Conservation (phyloP, 2,888 invertebrate genomes). For the Dioctria rufipes region DNA sequence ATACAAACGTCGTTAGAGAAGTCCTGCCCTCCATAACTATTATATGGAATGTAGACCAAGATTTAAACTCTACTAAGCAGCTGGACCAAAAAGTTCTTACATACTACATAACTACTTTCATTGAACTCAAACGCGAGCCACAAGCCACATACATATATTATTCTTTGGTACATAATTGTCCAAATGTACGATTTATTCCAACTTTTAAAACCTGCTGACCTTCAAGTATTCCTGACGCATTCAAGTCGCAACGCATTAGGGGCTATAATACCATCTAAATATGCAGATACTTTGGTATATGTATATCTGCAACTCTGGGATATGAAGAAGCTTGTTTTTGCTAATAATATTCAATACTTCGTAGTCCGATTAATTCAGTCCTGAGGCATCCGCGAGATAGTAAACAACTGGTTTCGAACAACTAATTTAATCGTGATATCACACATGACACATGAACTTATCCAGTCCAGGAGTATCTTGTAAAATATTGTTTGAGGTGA, state of each 20-base stretch:
- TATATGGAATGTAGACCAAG: no score
- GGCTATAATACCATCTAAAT: neutral
- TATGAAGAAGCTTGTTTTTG: slow-evolving; percentile 21
- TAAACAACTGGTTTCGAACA: neutral
- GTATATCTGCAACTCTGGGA: neutral
- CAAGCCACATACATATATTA: no score
- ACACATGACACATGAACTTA: neutral
- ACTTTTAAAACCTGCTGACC: slow-evolving; percentile 16
- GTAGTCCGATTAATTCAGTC: slow-evolving; percentile 9
- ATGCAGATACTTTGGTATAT: neutral
- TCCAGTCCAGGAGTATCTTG: neutral
- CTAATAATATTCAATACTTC: slow-evolving; percentile 29
- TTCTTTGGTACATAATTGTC: neutral
- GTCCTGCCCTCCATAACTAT: no score
- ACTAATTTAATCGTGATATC: neutral
- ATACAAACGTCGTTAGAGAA: no score
- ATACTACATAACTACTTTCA: no score
- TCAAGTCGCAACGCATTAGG: slow-evolving; percentile 3
- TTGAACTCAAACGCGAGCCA: no score
- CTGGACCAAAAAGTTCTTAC: no score
- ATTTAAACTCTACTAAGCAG: no score
- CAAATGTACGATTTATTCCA: neutral
- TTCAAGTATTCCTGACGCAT: slow-evolving; percentile 36
- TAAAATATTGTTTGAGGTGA: neutral
- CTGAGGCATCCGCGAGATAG: neutral